A percentile compares a stretch with the other conserved stretches of the same genome.
Conservation (phyloP, 2,113 vertebrate species). For the Connochaetes taurinus region DNA sequence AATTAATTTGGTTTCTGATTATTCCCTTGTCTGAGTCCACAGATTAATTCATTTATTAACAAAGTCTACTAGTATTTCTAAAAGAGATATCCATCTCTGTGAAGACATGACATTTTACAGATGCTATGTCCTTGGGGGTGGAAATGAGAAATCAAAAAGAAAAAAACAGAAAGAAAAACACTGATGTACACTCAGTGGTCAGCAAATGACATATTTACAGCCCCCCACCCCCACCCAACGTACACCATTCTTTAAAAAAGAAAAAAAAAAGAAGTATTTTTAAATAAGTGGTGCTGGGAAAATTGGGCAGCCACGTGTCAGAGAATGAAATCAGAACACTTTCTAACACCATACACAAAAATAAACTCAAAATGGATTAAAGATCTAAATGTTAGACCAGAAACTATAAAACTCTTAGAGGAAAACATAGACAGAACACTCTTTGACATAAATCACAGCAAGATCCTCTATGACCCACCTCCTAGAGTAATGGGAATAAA, state of each 20-base stretch:
- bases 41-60: background rate
- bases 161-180: background rate
- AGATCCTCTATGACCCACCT: background rate
- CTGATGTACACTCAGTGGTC: background rate
- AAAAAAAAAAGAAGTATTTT: background rate
- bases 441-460: background rate
- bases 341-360: background rate
- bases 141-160: background rate
- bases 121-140: background rate
- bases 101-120: background rate
- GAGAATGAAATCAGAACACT: background rate
- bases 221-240: fast-evolving
- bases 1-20: background rate
- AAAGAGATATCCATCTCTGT: background rate
- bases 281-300: background rate
- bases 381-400: background rate
- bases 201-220: background rate
- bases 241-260: background rate
- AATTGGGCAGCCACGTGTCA: background rate
- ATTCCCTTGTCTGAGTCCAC: background rate
- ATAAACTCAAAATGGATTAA: background rate
- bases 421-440: background rate
- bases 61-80: background rate
- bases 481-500: background rate
- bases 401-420: background rate